Evolutionary conservation across 2,797 vertebrate species (phyloP).

Genomic region (Delichon dasypus): DNA sequence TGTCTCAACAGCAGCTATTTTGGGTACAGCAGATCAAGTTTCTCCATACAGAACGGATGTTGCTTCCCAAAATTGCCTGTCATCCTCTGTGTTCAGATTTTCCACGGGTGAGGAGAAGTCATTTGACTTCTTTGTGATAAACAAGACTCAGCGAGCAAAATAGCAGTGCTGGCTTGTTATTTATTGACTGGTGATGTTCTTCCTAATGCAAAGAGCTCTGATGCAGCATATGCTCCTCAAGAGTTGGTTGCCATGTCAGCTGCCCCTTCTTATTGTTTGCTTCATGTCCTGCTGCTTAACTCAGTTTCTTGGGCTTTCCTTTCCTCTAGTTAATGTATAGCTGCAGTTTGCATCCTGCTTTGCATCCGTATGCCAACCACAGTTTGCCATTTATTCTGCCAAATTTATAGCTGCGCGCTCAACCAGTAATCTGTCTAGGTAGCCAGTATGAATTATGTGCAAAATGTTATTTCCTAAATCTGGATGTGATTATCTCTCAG

Average conservation of each 20-base stretch:
- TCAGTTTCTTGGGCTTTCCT: background rate
- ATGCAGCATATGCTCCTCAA: background rate
- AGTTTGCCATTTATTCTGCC: conserved; percentile 55
- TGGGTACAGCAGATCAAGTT: conserved; percentile 28
- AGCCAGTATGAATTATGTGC: conserved; percentile 63
- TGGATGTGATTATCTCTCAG: conserved; percentile 54
- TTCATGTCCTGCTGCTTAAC: background rate
- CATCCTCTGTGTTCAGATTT: conserved; percentile 41
- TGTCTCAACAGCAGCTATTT: conserved; percentile 39
- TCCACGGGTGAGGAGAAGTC: conserved; percentile 58
- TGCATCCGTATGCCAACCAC: conserved; percentile 25
- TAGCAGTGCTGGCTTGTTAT: background rate
- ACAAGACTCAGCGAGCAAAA: background rate
- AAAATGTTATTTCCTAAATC: conserved; percentile 52
- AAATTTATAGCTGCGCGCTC: conserved; percentile 45
- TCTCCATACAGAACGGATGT: conserved; percentile 32
- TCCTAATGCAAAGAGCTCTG: background rate
- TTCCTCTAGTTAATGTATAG: conserved; percentile 50
- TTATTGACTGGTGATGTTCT: background rate
- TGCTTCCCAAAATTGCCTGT: conserved; percentile 31
- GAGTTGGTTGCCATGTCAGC: background rate
- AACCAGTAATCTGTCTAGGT: conserved; percentile 56
- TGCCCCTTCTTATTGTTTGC: background rate
- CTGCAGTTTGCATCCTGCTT: conserved; percentile 1
- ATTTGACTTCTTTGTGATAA: conserved; percentile 50